Evolutionary conservation across 2,888 invertebrate genomes (phyloP), one percentile per base, ranked within the genome.

Genomic region (Meteorus cinctellus): DNA sequence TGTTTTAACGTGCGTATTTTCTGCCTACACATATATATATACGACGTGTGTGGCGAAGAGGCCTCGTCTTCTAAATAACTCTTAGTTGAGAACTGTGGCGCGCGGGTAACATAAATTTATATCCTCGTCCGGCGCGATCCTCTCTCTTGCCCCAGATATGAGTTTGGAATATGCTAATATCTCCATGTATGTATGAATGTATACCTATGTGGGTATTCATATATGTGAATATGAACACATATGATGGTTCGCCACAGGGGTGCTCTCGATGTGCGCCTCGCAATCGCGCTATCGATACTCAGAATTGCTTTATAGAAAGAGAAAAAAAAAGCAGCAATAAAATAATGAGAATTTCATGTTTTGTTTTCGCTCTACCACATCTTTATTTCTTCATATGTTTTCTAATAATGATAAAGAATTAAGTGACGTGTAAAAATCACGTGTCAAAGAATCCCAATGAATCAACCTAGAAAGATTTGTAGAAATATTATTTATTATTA

Each of bases 111-210:
- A 72, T 65, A 72, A 72, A 72, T 72, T 72, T 72, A 65, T 63
- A 65, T 72, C 60, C 62, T 59, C 71, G 71, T 24, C 41, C 60
- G 31, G 24, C 51, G 51, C 63, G 41, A 45, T 60, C 60, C n/a
- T 24, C 65, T 34, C 48, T 63, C 24, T 51, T 41, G 72, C 65
- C 72, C 72, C 65, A 72, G 72, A 72, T 72, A 65, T 72, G 51
- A 72, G 31, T 72, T 72, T 72, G 29, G 65, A 72, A 72, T 65
- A 71, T 71, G 71, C 71, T 71, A 65, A 72, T 65, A 31, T 34
- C 12, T 41, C 12, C 4, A 41, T 41, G 14, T 66, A 14, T 66
- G 19, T 66, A 45, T 12, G 1, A n/a, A 65, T 34, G 12, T 65
- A 29, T 34, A 45, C 8, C 8, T n/a, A 48, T 48, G 14, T 41